phyloP scores from a whole-genome alignment of 1,140 invertebrate species.

The Anastrepha ludens region DNA sequence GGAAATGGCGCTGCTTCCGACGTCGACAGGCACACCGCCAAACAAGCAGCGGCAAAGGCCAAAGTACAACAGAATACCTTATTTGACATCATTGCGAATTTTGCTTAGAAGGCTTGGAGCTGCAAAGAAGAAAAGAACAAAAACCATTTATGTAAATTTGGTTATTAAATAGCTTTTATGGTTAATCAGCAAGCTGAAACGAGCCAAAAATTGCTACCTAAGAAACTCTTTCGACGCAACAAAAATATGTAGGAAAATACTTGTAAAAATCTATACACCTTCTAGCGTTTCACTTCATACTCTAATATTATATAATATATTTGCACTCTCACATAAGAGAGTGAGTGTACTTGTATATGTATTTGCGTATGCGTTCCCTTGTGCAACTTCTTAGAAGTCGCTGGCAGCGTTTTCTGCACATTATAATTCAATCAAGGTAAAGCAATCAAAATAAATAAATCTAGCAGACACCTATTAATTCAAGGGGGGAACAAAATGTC shows the following conservation, averaged over 20 bases:
- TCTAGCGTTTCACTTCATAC: no score
- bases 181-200: neutral
- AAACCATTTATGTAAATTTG: constrained; percentile 26
- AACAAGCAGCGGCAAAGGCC: constrained; percentile 63
- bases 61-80: constrained; percentile 63
- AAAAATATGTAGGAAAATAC: no score
- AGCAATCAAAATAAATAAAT: constrained; percentile 40
- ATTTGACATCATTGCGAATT: constrained; percentile 66
- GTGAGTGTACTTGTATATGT: no score
- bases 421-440: constrained; percentile 37
- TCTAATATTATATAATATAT: no score
- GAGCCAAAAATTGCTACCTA: neutral
- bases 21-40: constrained; percentile 65
- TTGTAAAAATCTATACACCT: no score
- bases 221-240: neutral
- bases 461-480: constrained; percentile 15
- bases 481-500: neutral
- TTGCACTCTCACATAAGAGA: no score
- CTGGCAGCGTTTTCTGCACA: neutral
- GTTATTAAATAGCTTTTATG: neutral
- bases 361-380: no score
- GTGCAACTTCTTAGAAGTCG: no score
- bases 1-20: constrained; percentile 66
- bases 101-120: neutral
- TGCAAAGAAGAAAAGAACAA: neutral